Evolutionary conservation across 2,888 invertebrate species (phyloP), one percentile per base, ranked within the genome.

Genomic region (Lithophane socia): DNA sequence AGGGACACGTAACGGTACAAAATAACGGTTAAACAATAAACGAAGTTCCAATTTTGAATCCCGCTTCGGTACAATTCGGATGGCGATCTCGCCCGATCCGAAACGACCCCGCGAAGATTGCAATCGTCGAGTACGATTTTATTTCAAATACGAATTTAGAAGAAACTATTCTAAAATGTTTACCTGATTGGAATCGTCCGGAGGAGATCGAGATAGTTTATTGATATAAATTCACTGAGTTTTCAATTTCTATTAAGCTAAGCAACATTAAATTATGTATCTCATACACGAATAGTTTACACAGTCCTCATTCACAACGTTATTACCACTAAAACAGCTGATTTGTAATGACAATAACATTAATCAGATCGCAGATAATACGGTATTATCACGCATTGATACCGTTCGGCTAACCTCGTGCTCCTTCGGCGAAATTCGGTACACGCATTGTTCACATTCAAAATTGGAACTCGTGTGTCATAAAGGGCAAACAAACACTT

Each of bases 1-100:
- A 95, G 95, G 95, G 94, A 94, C 94, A 91, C 91, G 92, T 93
- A 95, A 94, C 96, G 92, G 95, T 93, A 91, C 89, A 91, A 89
- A 87, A 90, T 94, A 95, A 94, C 95, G 93, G 95, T 94, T 90
- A 91, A 91, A 92, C 94, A 93, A 93, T 92, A 92, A 93, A 92
- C 86, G 90, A 88, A 89, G 91, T 92, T 92, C 89, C 91, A 90
- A 91, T 93, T 92, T 92, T 90, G 90, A 92, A 92, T 90, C 88
- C 89, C 85, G 86, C 86, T 87, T 90, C 88, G 90, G 88, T 82
- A 86, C 86, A 86, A 87, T 90, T 90, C 90, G 90, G 86, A 87
- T 89, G 86, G 87, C 90, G 88, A 88, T 91, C 88, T 87, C 87
- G 86, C 86, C 87, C 89, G 88, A 90, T 88, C 85, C 84, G 78